These are phyloP conservation scores for Paramormyrops hopkinsi DNA, from an alignment of 2,797 vertebrate genomes.

Conservation along the genomic window DNA sequence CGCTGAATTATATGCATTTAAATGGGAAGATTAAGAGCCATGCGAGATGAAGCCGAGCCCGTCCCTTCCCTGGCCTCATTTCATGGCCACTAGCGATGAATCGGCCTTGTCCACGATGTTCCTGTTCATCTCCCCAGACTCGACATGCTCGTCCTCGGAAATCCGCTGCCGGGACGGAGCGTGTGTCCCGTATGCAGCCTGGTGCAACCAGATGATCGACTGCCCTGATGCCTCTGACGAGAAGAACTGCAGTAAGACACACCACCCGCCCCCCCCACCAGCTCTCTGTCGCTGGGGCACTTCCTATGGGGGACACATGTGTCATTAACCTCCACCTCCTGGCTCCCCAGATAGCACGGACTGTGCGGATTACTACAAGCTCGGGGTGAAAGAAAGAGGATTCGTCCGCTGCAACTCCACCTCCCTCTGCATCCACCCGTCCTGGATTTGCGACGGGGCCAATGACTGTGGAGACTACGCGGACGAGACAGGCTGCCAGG, in stretches of 20 bases:
- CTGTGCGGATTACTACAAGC: constrained; percentile 86
- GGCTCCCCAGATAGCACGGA: constrained; percentile 73
- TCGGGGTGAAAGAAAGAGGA: constrained; percentile 82
- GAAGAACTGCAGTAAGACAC: constrained; percentile 81
- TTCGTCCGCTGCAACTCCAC: constrained; percentile 95
- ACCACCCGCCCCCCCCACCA: background rate
- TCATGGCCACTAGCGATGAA: background rate
- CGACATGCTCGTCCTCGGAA: constrained; percentile 68
- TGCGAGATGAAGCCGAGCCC: background rate
- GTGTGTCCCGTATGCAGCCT: constrained; percentile 82
- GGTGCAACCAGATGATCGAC: constrained; percentile 88
- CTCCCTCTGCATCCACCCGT: constrained; percentile 86
- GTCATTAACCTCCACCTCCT: background rate
- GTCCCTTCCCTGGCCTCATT: background rate
- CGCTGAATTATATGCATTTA: constrained; percentile 16
- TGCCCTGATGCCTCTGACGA: constrained; percentile 91
- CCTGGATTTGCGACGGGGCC: constrained; percentile 92
- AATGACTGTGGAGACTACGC: constrained; percentile 95
- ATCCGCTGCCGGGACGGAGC: constrained; percentile 78
- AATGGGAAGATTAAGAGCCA: constrained; percentile 12
- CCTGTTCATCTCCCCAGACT: constrained; percentile 46
- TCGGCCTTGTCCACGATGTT: background rate
- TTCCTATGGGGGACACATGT: background rate
- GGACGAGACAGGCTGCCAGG: constrained; percentile 84
- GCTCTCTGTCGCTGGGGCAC: background rate